Percentiles rank a stretch among this genome's conserved stretches.
Evolutionary conservation across 2,888 invertebrate species (phyloP).

Genomic region (Drosophila sordidula): DNA sequence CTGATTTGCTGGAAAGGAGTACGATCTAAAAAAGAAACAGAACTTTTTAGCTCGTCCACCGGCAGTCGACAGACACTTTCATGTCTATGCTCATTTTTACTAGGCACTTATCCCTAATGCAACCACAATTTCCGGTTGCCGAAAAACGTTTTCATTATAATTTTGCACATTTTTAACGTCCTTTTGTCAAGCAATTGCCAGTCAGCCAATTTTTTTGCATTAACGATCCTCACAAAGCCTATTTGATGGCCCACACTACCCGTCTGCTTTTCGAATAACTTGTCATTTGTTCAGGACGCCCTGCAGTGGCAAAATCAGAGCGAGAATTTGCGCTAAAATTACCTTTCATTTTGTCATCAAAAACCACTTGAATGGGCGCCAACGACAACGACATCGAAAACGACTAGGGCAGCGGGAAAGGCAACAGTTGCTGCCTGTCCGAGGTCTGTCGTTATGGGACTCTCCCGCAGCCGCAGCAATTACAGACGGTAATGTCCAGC

Average conservation of each 20-base stretch:
- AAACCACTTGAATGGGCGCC: slow-evolving; percentile 82
- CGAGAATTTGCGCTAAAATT: slow-evolving; percentile 81
- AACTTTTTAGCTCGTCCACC: not conserved
- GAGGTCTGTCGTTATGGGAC: slow-evolving; percentile 59
- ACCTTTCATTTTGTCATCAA: slow-evolving; percentile 84
- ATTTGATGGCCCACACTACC: slow-evolving; percentile 35
- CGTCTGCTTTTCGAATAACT: slow-evolving; percentile 72
- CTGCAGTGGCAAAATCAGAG: slow-evolving; percentile 57
- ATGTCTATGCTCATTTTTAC: not conserved
- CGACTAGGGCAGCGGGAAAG: slow-evolving; percentile 10
- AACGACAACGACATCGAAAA: slow-evolving; percentile 13
- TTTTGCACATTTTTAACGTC: slow-evolving; percentile 57
- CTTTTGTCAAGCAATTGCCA: slow-evolving; percentile 39
- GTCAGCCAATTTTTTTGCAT: slow-evolving; percentile 57
- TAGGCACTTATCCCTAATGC: slow-evolving; percentile 61
- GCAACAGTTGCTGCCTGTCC: slow-evolving; percentile 39
- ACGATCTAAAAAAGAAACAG: not conserved
- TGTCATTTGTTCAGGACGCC: slow-evolving; percentile 74
- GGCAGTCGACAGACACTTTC: not conserved
- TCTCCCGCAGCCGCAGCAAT: slow-evolving; percentile 71
- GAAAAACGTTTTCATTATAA: slow-evolving; percentile 61
- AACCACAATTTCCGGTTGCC: slow-evolving; percentile 73
- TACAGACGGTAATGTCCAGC: slow-evolving; percentile 69
- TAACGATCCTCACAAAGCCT: slow-evolving; percentile 64
- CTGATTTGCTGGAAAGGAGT: not conserved